Evolutionary conservation across 2,888 invertebrate species (phyloP), one percentile per base, ranked within the genome.

Genomic region (Drosophila atripex): DNA sequence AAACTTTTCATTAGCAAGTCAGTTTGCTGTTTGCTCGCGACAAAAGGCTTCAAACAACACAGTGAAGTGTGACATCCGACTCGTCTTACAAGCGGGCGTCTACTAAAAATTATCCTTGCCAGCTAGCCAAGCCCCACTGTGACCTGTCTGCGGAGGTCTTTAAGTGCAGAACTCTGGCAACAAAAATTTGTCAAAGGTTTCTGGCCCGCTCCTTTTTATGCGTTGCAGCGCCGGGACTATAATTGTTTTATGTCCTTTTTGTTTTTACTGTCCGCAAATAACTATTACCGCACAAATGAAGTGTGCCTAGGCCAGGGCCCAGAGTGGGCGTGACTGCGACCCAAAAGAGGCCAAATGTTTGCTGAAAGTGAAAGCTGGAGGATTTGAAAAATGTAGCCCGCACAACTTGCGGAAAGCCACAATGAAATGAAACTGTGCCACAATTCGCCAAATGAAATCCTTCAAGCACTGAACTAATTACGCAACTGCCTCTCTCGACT

Each of bases 191-290:
- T 80, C 84, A 80, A 80, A 82, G 82, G 82, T 72, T 85, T 51
- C 52, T 51, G 45, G 28, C 21, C 61, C 38, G 30, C 18, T 55
- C 51, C 54, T 55, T 69, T 80, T 85, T 82, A 85, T 83, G 79
- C 59, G 75, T 54, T 59, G 71, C 73, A 76, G 77, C 84, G 76
- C 61, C 70, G 82, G 82, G 82, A 85, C 82, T 79, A 83, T 85
- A 83, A 83, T 83, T 83, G 82, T 83, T 83, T 82, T 79, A 83
- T 85, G 85, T 76, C 57, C 68, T 77, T 76, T 74, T 76, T 72
- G 73, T 73, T 85, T 77, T 77, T 85, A 85, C 79, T 82, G 74
- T 58, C 64, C 43, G 82, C 69, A 82, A 82, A 85, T 79, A 73
- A 73, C 73, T 73, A 73, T 73, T 72, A 73, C 73, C 61, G 52